Evolutionary conservation across 2,888 invertebrate genomes (phyloP), one percentile per base, ranked within the genome.

Genomic region (Resseliella maxima): DNA sequence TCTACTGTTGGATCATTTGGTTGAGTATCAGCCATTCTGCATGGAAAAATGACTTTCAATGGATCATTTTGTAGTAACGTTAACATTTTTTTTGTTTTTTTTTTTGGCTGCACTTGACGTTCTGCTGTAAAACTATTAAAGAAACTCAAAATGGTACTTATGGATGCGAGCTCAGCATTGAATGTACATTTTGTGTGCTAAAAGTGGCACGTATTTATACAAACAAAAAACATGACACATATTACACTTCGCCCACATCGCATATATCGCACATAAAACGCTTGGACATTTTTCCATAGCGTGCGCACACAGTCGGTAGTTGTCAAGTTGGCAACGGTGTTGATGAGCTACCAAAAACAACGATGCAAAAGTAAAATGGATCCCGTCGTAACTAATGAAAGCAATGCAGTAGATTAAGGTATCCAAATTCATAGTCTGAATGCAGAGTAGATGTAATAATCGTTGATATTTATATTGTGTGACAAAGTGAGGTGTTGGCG

Each of bases 91-190:
- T 72, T 72, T 31, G 15, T 18, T 50, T 18, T 8, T 18, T 50
- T 72, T 27, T 31, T 8, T 31, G 15, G 15, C 15, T 72, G 72
- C n/a, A 31, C 72, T 72, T 72, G 72, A 72, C 12, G 15, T 72
- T n/a, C 31, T 72, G 72, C 35, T 72, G n/a, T 72, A 72, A 72
- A 72, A 72, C 72, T 72, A 31, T 72, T 72, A 72, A 72, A 72
- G 72, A 35, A 72, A 35, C 72, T 31, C 72, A 72, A 72, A 72
- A 72, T 72, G 72, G 72, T 31, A 72, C 35, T 72, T 72, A 3
- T 27, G 72, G 59, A 59, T 59, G 24, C 59, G 24, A 24, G 24
- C 59, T 24, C 5, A 59, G 3, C 59, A 50, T 50, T 50, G 50
- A 50, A 50, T 50, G 50, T 18, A 50, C 59, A 59, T 59, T 59